A percentile compares a stretch with the other conserved stretches of the same genome.
These are phyloP conservation scores for Stenurella melanura DNA, from an alignment of 2,888 invertebrate species.

Conservation along the genomic window DNA sequence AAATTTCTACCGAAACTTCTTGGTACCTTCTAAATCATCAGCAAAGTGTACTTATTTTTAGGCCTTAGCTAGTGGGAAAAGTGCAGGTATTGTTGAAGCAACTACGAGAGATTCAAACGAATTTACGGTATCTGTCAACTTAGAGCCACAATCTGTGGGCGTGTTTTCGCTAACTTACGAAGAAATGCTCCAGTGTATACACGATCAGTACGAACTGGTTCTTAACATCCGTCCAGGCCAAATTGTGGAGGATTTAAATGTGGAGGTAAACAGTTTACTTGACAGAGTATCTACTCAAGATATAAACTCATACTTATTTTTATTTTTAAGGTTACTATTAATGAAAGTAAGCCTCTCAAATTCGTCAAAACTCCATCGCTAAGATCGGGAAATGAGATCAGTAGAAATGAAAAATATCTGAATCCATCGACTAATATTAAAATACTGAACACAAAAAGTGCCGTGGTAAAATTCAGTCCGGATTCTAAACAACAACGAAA, in stretches of 20 bases:
- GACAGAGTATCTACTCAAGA: background rate
- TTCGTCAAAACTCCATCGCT: slow-evolving; percentile 79
- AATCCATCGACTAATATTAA: slow-evolving; percentile 52
- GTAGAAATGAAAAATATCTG: slow-evolving; percentile 74
- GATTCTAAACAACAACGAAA: background rate
- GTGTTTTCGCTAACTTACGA: slow-evolving; percentile 84
- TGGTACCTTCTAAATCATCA: too few relatives aligned
- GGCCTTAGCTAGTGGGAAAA: slow-evolving; percentile 76
- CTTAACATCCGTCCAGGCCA: slow-evolving; percentile 82
- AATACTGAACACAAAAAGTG: background rate
- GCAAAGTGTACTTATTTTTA: slow-evolving; percentile 50
- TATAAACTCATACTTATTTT: background rate
- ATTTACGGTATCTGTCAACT: slow-evolving; percentile 80
- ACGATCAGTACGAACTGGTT: slow-evolving; percentile 80
- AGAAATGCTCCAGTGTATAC: slow-evolving; percentile 79
- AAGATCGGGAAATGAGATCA: slow-evolving; percentile 78
- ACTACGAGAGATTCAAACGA: slow-evolving; percentile 82
- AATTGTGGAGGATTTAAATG: slow-evolving; percentile 78
- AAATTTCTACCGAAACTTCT: too few relatives aligned
- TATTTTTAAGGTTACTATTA: slow-evolving; percentile 74
- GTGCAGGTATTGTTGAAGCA: slow-evolving; percentile 78
- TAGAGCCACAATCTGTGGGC: slow-evolving; percentile 78
- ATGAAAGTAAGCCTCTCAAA: slow-evolving; percentile 78
- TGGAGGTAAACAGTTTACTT: slow-evolving; percentile 69
- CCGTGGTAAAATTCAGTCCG: background rate